Base-by-base conservation (phyloP, 2,113 vertebrate genomes). In the Hippocampus guttulatus region DNA sequence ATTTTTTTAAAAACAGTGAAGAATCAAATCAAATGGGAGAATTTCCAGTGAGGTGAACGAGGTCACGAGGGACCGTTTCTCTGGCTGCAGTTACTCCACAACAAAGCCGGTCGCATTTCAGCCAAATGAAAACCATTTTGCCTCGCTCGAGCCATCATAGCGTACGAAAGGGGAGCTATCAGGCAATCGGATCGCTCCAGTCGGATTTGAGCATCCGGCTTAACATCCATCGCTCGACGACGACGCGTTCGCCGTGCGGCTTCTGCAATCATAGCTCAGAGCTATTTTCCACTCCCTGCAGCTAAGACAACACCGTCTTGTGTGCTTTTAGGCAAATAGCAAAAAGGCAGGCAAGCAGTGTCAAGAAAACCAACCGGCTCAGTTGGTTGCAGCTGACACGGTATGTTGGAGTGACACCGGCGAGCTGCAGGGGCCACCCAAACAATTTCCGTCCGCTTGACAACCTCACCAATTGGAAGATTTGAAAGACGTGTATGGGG, bases 111-210 rank as follows among this genome's bases (percentile, higher is more conserved):
- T 73, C 52, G 64, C 75, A 85, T 64, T 57, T 57, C 76, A 51
- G 33, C 68, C 74, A 77, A 64, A 81, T 40, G 25, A 60, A 58
- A 33, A 27, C 70, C 65, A 64, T 75, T 38, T 33, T 49, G 61
- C 78, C 72, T 55, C 74, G 73, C 81, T 76, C 69, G 78, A 85
- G 75, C 71, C 75, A 15, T 69, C 82, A 84, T 66, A 76, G 10
- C 69, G 74, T 49, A 73, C 69, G n/a, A 41, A 60, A n/a, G n/a
- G 68, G 65, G 84, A 75, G 77, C 67, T 68, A 49, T 73, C 49
- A 73, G 81, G 85, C 69, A 88, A 88, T 58, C 75, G 41, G 82
- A 89, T 85, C 83, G 73, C 82, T 85, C 60, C 81, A 76, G 65
- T 85, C 85, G 79, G 84, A 81, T 77, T 54, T 60, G 51, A 68